Percentiles rank a stretch among this genome's conserved stretches.
phyloP scores from a whole-genome alignment of 1,140 invertebrate species.

The Battus philenor region DNA sequence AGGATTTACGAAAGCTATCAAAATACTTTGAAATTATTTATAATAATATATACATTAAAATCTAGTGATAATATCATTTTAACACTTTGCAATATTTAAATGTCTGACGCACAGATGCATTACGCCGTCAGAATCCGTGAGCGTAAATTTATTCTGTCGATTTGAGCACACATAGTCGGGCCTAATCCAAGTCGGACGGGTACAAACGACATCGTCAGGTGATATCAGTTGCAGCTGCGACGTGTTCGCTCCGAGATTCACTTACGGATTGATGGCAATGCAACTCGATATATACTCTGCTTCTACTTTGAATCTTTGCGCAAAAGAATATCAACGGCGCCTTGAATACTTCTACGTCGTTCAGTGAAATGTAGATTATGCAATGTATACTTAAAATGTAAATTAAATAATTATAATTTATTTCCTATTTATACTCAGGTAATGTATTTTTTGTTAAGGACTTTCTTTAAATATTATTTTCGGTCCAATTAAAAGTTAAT shows the following conservation, averaged over 20 bases:
- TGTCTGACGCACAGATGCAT: too few species aligned
- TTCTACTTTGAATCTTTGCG: slow-evolving; percentile 34
- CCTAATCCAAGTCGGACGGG: slow-evolving; percentile 50
- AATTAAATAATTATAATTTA: too few species aligned
- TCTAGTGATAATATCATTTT: too few species aligned
- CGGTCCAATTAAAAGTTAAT: too few species aligned
- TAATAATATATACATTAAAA: too few species aligned
- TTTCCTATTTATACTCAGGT: too few species aligned
- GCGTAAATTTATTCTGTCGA: slow-evolving; percentile 39
- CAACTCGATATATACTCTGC: slow-evolving; percentile 40
- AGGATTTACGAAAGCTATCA: slow-evolving; percentile 5
- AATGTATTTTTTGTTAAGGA: too few species aligned
- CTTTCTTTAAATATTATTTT: too few species aligned
- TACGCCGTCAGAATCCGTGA: slow-evolving; percentile 29
- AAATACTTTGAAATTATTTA: too few species aligned
- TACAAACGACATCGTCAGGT: slow-evolving; percentile 66
- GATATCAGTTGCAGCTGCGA: slow-evolving; percentile 62
- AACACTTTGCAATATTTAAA: slow-evolving; percentile 18
- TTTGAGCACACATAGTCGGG: slow-evolving; percentile 34
- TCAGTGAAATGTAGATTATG: too few species aligned
- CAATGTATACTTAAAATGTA: too few species aligned
- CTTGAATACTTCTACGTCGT: background rate
- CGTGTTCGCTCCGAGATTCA: slow-evolving; percentile 49
- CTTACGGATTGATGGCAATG: slow-evolving; percentile 63
- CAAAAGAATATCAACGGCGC: slow-evolving; percentile 11